Conservation (phyloP, 2,888 invertebrate genomes). For the Anthoptus insignis region DNA sequence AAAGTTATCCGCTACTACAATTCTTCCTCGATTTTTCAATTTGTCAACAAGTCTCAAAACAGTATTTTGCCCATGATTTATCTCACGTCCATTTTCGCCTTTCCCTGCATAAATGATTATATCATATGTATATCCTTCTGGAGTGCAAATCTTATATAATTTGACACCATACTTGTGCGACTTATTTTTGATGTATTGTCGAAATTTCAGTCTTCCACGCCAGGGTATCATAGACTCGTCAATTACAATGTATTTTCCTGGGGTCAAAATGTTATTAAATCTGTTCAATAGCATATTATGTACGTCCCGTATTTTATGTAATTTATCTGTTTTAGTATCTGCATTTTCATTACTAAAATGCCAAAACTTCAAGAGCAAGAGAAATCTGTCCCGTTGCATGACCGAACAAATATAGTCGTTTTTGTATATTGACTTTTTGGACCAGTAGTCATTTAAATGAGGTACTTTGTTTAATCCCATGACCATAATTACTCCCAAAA, state of each 20-base stretch:
- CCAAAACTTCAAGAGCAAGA: slow-evolving; percentile 50
- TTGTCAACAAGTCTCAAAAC: slow-evolving; percentile 40
- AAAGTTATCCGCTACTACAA: no score
- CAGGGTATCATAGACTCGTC: slow-evolving; percentile 44
- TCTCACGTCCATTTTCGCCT: slow-evolving; percentile 31
- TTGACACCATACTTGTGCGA: slow-evolving; percentile 37
- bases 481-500: background rate
- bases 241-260: background rate
- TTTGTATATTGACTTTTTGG: slow-evolving; percentile 47
- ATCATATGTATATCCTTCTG: slow-evolving; percentile 52
- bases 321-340: background rate
- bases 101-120: slow-evolving; percentile 45
- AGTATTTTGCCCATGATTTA: slow-evolving; percentile 31
- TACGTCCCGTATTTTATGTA: background rate
- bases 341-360: slow-evolving; percentile 50
- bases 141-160: slow-evolving; percentile 57
- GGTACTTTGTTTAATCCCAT: slow-evolving; percentile 43
- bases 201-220: slow-evolving; percentile 55
- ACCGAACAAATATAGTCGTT: slow-evolving; percentile 47
- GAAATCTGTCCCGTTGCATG: slow-evolving; percentile 53
- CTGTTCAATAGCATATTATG: background rate
- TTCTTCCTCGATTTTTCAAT: slow-evolving; percentile 43
- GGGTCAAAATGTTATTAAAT: background rate
- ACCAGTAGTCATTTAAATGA: slow-evolving; percentile 45
- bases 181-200: slow-evolving; percentile 49